phyloP scores from a whole-genome alignment of 2,797 vertebrate genomes.

The Falco concolor region DNA sequence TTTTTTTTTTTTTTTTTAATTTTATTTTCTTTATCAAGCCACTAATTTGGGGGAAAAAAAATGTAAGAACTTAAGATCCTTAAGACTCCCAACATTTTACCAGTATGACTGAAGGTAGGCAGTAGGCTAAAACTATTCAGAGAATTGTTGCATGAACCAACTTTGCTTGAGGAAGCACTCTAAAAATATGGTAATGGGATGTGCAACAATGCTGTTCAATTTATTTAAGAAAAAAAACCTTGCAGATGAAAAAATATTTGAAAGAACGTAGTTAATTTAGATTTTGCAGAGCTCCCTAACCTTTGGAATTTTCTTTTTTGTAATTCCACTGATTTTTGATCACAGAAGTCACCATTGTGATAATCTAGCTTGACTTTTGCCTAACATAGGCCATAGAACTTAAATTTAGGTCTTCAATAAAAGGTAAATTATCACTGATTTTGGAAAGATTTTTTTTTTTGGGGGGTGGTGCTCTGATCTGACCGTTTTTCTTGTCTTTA shows the following conservation, averaged over 20 bases:
- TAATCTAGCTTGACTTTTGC: conserved; percentile 57
- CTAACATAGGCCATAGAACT: conserved; percentile 43
- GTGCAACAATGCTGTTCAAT: neutral
- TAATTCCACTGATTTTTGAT: neutral
- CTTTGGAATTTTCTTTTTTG: neutral
- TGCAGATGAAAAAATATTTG: neutral
- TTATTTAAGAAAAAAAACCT: neutral
- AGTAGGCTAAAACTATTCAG: neutral
- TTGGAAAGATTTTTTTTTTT: neutral
- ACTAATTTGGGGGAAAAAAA: neutral
- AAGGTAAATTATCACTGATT: neutral
- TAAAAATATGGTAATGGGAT: neutral
- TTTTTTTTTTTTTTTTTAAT: neutral
- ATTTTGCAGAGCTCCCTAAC: conserved; percentile 5
- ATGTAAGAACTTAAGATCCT: neutral
- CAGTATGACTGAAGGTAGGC: neutral
- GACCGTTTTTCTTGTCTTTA: neutral
- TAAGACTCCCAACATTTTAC: neutral
- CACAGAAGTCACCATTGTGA: conserved; percentile 61
- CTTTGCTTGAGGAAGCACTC: neutral
- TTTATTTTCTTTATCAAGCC: neutral
- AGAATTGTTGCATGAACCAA: neutral
- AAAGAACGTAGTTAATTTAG: neutral
- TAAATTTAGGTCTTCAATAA: neutral
- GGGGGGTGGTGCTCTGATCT: neutral